Conservation (phyloP, 2,888 invertebrate genomes). For the Iselma pallidipennis region DNA sequence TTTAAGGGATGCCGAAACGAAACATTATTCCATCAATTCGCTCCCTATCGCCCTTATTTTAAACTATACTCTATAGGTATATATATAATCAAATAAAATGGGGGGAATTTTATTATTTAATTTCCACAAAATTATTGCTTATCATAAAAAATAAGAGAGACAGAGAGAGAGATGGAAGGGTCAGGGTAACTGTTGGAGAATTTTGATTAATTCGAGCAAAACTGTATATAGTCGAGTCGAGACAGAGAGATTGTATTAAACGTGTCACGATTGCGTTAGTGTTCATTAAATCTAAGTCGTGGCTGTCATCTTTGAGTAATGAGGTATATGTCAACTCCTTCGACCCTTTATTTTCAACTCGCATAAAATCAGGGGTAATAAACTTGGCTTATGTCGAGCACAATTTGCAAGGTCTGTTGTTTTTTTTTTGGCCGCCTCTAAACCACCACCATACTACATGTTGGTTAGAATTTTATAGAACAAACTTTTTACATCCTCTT, state of each 20-base stretch:
- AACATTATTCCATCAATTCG: too few species aligned
- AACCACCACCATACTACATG: not conserved
- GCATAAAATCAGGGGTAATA: not conserved
- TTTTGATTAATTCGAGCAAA: not conserved
- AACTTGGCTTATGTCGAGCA: not conserved
- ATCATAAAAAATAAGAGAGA: too few species aligned
- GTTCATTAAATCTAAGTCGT: not conserved
- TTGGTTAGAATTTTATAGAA: not conserved
- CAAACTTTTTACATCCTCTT: not conserved
- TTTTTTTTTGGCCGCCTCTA: too few species aligned
- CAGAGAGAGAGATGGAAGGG: too few species aligned
- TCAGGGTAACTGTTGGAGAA: not conserved
- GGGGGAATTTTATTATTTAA: too few species aligned
- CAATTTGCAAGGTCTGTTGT: too few species aligned
- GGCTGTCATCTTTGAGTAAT: not conserved
- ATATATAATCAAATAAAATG: too few species aligned
- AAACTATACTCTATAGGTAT: too few species aligned
- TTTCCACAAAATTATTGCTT: too few species aligned
- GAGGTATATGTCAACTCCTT: not conserved
- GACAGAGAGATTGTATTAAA: not conserved
- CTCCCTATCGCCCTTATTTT: too few species aligned
- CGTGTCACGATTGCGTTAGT: not conserved
- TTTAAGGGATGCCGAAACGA: too few species aligned
- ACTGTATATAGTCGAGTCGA: too few species aligned
- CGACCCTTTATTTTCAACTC: not conserved